Conservation (phyloP, 2,113 vertebrate species). For the Leptosomus discolor region DNA sequence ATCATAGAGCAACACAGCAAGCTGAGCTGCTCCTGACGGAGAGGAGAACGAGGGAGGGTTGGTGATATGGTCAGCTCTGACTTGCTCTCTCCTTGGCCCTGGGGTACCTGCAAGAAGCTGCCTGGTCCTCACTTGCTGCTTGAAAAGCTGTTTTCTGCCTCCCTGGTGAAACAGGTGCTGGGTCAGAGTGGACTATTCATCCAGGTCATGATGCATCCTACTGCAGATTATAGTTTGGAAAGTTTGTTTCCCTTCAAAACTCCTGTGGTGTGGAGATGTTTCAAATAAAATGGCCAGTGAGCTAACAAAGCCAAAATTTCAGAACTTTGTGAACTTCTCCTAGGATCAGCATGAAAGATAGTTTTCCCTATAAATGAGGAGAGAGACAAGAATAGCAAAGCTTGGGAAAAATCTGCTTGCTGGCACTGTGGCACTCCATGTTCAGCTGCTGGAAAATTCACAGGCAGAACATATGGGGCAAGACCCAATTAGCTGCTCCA, state of each 20-base stretch:
- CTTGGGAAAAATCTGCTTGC: not conserved
- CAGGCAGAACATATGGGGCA: not conserved
- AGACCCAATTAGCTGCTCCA: conserved; percentile 39
- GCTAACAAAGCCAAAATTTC: not conserved
- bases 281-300: not conserved
- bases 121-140: not conserved
- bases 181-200: not conserved
- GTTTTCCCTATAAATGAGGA: not conserved
- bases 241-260: not conserved
- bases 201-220: not conserved
- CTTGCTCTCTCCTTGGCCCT: not conserved
- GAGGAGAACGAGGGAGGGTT: not conserved
- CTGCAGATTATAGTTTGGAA: not conserved
- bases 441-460: conserved; percentile 5
- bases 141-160: not conserved
- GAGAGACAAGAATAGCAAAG: not conserved
- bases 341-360: not conserved
- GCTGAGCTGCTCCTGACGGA: not conserved
- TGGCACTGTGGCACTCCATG: not conserved
- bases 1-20: not conserved
- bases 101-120: not conserved
- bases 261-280: not conserved
- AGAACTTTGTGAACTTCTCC: not conserved
- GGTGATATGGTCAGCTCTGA: not conserved
- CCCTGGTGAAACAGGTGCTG: not conserved